Base-by-base conservation (phyloP, 92 coral and sea anemone species). In the Micromussa lordhowensis region DNA sequence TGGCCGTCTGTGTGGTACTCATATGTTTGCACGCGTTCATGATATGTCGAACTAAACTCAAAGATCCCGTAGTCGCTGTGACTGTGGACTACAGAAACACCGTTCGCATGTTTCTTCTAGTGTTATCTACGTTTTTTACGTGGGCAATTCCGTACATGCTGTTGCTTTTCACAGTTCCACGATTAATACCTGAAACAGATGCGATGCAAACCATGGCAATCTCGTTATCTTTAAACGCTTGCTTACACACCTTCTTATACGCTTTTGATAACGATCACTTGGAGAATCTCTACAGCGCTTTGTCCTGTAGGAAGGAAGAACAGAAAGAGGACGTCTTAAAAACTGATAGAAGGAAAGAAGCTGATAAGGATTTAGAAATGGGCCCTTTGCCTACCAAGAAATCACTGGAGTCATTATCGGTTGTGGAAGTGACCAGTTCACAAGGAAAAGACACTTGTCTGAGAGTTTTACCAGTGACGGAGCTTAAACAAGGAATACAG, bases 81-180 rank as follows among this genome's bases (percentile, higher is more conserved):
- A 64, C 89, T 9, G 86, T 78, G 24, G 98, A 95, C 28, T 94
- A 89, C 87, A 90, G 92, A 38, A 94, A 90, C 73, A 90, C 96
- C 15, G 84, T 92, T 32, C 96, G 98, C 87, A 84, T 90, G 84
- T 89, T 95, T 76, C 89, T 94, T 57, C 83, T 95, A 9, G 82
- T 94, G 18, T 35, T 95, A 31, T 90, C 96, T 36, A 95, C 98
- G 72, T 90, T 94, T 29, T 68, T 92, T 34, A 71, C 85, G 48
- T 95, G 98, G 98, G 94, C 94, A 49, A 61, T 88, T 69, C 98
- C 98, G n/a, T 92, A 95, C 88, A 87, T 89, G 69, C 90, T 95
- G 5, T 74, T 94, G 36, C 86, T 88, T 30, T 91, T 92, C 51
- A 85, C 92, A 36, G 98, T 95, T 7, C 96, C 98, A 12, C 82